Percentiles rank a stretch among this genome's conserved stretches.
Evolutionary conservation across 2,797 vertebrate species (phyloP).

Genomic region (Halcyon smyrnensis): DNA sequence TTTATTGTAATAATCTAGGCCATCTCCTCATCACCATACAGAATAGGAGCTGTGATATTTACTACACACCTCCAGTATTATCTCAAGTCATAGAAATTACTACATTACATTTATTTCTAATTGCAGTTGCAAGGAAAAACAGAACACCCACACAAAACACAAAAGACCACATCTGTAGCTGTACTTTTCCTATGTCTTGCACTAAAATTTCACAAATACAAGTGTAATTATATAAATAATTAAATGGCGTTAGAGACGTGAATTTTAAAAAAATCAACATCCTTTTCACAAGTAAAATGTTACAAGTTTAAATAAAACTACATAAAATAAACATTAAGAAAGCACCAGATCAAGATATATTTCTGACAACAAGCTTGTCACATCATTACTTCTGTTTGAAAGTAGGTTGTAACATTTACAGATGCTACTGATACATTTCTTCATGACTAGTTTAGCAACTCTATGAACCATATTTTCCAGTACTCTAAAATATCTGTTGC

Average conservation of each 20-base stretch:
- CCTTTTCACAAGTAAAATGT: not conserved
- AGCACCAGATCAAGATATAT: not conserved
- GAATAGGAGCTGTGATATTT: not conserved
- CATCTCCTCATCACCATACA: not conserved
- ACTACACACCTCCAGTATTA: not conserved
- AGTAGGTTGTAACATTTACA: not conserved
- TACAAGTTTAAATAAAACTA: not conserved
- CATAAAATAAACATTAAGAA: not conserved
- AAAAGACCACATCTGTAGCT: not conserved
- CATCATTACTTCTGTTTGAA: not conserved
- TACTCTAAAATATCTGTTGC: not conserved
- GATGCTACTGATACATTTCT: not conserved
- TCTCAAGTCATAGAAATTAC: not conserved
- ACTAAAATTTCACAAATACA: not conserved
- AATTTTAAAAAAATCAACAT: not conserved
- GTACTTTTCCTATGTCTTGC: not conserved
- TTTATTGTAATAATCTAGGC: not conserved
- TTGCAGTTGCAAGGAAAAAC: not conserved
- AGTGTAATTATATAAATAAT: not conserved
- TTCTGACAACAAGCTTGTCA: not conserved
- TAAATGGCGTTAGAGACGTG: not conserved
- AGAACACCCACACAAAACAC: too few relatives aligned
- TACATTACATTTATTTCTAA: not conserved
- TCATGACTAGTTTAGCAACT: not conserved
- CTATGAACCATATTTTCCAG: not conserved